Evolutionary conservation across 2,888 invertebrate genomes (phyloP).

Genomic region (Timema podura): DNA sequence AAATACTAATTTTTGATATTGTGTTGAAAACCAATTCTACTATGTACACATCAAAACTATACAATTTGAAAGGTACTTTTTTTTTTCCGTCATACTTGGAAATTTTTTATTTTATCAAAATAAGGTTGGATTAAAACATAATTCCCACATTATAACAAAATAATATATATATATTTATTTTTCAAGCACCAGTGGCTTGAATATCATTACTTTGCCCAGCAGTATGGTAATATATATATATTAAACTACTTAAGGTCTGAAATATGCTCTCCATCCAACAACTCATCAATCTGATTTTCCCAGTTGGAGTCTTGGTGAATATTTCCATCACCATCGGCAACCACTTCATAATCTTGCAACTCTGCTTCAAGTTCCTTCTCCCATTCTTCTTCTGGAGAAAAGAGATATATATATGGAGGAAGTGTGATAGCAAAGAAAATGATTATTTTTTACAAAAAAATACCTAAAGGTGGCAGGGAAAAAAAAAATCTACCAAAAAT

Average conservation of each 20-base stretch:
- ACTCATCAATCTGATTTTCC: conserved; percentile 68
- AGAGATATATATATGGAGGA: conserved; percentile 34
- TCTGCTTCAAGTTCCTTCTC: conserved; percentile 94
- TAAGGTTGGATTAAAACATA: too few species aligned
- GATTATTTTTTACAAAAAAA: conserved; percentile 18
- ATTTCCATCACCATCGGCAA: conserved; percentile 52
- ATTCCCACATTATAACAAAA: too few species aligned
- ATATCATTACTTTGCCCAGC: too few species aligned
- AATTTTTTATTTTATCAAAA: too few species aligned
- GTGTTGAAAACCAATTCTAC: too few species aligned
- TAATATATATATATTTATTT: neutral
- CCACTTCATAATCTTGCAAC: conserved; percentile 91
- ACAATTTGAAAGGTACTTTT: too few species aligned
- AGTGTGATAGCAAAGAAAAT: neutral
- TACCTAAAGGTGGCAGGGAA: neutral
- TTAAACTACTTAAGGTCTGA: conserved; percentile 51
- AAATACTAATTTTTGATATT: too few species aligned
- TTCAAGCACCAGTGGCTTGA: neutral
- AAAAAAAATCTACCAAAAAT: too few species aligned
- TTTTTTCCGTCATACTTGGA: too few species aligned
- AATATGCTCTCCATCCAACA: conserved; percentile 57
- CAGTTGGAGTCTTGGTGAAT: conserved; percentile 55
- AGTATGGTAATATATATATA: too few species aligned
- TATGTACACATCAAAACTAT: too few species aligned
- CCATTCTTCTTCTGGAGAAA: conserved; percentile 78